A percentile compares a stretch with the other conserved stretches of the same genome.
Conservation (phyloP, 2,888 invertebrate species). For the Noctua fimbriata region DNA sequence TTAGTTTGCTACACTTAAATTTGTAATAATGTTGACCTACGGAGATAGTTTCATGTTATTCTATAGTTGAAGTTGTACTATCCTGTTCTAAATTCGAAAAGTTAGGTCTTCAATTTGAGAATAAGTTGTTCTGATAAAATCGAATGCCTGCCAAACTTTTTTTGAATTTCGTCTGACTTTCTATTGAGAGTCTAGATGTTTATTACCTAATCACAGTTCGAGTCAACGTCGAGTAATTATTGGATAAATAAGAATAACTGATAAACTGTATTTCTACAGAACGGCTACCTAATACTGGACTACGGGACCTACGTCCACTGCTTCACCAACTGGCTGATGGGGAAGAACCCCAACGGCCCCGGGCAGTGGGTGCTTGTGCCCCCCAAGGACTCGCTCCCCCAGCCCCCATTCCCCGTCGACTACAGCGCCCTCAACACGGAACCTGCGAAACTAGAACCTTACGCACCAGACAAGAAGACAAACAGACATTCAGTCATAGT, state of each 20-base stretch:
- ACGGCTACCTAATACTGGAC: constrained; percentile 92
- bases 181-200: neutral
- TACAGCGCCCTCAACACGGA: constrained; percentile 94
- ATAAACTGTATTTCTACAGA: constrained; percentile 86
- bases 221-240: neutral
- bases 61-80: neutral
- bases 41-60: neutral
- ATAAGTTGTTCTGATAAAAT: neutral
- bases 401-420: constrained; percentile 93
- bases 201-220: neutral
- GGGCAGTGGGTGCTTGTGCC: constrained; percentile 94
- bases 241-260: neutral
- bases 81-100: constrained; percentile 22
- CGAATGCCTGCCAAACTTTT: neutral
- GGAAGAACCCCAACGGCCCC: constrained; percentile 93
- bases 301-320: constrained; percentile 93
- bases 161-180: neutral
- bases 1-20: neutral
- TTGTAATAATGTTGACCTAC: neutral
- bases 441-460: constrained; percentile 93
- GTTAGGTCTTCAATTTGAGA: constrained; percentile 4
- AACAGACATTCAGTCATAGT: constrained; percentile 93
- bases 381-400: constrained; percentile 88
- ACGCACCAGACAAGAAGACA: constrained; percentile 92
- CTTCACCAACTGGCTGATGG: constrained; percentile 94